Evolutionary conservation across 2,113 vertebrate species (phyloP).

Genomic region (Rhizomys pruinosus): DNA sequence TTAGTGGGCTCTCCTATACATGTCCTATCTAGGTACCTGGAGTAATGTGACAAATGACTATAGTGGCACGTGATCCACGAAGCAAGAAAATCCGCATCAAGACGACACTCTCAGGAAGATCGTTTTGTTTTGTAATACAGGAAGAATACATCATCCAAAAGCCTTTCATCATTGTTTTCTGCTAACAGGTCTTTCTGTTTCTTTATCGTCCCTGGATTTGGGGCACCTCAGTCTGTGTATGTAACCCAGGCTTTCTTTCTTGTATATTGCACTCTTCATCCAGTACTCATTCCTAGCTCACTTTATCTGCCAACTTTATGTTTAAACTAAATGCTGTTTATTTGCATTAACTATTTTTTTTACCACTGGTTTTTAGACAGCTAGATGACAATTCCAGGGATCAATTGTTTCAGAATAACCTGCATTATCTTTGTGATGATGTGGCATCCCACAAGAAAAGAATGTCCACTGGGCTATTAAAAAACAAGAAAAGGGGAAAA

Average conservation of each 20-base stretch:
- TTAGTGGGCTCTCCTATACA: background rate
- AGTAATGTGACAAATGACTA: background rate
- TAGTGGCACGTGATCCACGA: background rate
- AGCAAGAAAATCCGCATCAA: background rate
- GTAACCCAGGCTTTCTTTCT: background rate
- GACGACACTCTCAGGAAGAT: background rate
- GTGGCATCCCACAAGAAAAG: background rate
- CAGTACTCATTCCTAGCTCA: background rate
- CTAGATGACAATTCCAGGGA: background rate
- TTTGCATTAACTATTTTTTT: background rate
- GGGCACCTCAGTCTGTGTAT: background rate
- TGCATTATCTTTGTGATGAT: background rate
- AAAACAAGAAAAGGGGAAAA: conserved; percentile 6
- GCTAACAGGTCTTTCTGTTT: background rate
- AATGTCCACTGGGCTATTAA: background rate
- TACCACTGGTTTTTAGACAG: background rate
- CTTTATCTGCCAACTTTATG: background rate
- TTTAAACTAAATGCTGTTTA: background rate
- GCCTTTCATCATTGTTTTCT: background rate
- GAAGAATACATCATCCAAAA: background rate
- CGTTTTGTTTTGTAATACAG: background rate
- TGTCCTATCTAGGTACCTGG: background rate
- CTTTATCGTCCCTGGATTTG: background rate
- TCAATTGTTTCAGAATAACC: background rate
- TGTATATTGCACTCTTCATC: background rate